Base-by-base conservation (phyloP, 2,113 vertebrate species). In the Nymphicus hollandicus region DNA sequence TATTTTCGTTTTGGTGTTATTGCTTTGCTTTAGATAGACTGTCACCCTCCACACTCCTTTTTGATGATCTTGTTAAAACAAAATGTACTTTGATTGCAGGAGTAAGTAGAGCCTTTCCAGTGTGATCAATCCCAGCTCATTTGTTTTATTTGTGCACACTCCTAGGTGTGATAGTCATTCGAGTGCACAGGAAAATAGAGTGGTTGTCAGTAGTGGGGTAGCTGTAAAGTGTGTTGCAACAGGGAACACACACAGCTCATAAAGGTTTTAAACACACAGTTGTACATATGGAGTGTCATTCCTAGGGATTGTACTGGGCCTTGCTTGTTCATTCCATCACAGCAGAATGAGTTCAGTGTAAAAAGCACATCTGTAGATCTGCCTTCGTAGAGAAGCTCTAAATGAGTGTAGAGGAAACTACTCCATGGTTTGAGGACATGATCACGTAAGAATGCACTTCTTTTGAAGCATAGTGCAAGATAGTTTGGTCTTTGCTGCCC, bases 391-490 rank as follows among this genome's bases (percentile, higher is more conserved):
- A 56, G 53, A 47, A 58, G 11, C 11, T 79, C 31, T 4, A 56
- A 28, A 41, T 31, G 22, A 39, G 22, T 81, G 4, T 11, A 19
- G n/a, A 50, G 39, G 66, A 80, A 80, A 28, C 63, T 63, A 18
- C 44, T 79, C 12, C 2, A 0, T 50, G 13, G 20, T 31, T 61
- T 65, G 71, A 56, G 29, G 23, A 16, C 25, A n/a, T 60, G 35
- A 46, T 46, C 0, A 0, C 27, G 13, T 28, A 43, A 41, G 53
- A 39, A 31, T 2, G 6, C 12, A 11, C 11, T 76, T 76, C n/a
- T 84, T 50, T 65, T 73, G 65, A 66, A 70, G n/a, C 25, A 49
- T 18, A 2, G 7, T 17, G 0, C 5, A 10, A 63, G 25, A 23
- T 35, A 53, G 18, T 70, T 70, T 41, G 88, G 49, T 58, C 37